Percentiles rank a stretch among this genome's conserved stretches.
phyloP scores from a whole-genome alignment of 1,140 invertebrate species.

The Probaryconus sp. region DNA sequence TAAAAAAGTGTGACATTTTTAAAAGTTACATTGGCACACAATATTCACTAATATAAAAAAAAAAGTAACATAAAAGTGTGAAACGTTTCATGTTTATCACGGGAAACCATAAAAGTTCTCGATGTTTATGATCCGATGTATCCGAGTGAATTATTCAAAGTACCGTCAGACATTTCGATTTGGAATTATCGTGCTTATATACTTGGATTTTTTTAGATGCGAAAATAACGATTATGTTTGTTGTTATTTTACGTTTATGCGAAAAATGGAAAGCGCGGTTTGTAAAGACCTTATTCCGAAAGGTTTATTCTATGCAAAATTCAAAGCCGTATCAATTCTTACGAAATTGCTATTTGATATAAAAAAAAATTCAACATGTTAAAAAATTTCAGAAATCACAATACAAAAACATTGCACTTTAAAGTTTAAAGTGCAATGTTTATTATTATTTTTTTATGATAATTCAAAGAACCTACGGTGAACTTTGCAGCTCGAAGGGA shows the following conservation, averaged over 20 bases:
- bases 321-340: too few species aligned
- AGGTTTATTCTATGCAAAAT: too few species aligned
- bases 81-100: slow-evolving; percentile 12
- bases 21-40: background rate
- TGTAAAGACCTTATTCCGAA: too few species aligned
- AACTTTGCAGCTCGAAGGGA: too few species aligned
- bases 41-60: slow-evolving; percentile 10
- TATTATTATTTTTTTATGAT: too few species aligned
- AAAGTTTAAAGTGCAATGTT: too few species aligned
- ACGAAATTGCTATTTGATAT: too few species aligned
- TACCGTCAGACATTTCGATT: slow-evolving; percentile 26
- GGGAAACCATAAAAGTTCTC: slow-evolving; percentile 20
- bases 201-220: slow-evolving; percentile 32
- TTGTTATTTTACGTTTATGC: slow-evolving; percentile 50
- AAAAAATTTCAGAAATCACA: too few species aligned
- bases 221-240: slow-evolving; percentile 51
- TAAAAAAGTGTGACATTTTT: background rate
- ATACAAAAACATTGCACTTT: too few species aligned
- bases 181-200: slow-evolving; percentile 15
- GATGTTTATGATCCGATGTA: slow-evolving; percentile 35
- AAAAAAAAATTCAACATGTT: too few species aligned
- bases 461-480: too few species aligned
- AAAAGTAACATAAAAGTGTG: slow-evolving; percentile 7
- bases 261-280: too few species aligned
- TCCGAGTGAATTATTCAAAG: slow-evolving; percentile 44